A percentile compares a stretch with the other conserved stretches of the same genome.
Conservation (phyloP, 2,113 vertebrate genomes). For the Calyptommatus sinebrachiatus region DNA sequence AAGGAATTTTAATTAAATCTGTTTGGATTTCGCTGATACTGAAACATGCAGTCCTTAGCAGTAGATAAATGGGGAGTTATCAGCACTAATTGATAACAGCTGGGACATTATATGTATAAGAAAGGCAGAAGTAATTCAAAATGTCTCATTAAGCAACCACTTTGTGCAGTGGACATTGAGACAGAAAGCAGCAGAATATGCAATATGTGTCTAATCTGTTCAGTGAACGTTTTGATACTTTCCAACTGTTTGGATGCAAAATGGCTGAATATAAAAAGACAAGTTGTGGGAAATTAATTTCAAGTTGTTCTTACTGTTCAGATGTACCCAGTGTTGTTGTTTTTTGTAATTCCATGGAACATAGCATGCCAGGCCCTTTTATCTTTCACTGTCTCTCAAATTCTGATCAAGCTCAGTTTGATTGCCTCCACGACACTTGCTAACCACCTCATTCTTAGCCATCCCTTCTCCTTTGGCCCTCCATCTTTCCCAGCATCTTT, state of each 20-base stretch:
- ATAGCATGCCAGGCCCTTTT: too few species aligned
- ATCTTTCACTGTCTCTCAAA: too few species aligned
- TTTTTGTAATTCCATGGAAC: too few species aligned
- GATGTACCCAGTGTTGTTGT: too few species aligned
- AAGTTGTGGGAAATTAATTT: neutral
- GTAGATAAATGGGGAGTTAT: neutral
- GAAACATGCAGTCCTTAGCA: neutral
- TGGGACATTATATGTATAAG: neutral
- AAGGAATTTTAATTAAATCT: conserved; percentile 8
- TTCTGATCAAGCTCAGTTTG: too few species aligned
- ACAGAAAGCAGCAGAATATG: neutral
- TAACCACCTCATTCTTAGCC: too few species aligned
- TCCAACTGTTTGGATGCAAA: neutral
- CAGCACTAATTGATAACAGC: conserved; percentile 17
- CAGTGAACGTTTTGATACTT: neutral
- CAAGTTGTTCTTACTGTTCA: neutral
- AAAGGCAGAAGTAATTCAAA: neutral
- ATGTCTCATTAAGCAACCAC: neutral
- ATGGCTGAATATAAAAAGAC: neutral
- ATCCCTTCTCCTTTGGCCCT: too few species aligned
- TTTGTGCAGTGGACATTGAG: neutral
- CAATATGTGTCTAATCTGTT: neutral
- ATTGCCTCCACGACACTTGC: too few species aligned
- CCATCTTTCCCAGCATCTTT: too few species aligned
- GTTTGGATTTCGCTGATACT: neutral